These are phyloP conservation scores for Yponomeuta plumbellus DNA, from an alignment of 2,888 invertebrate genomes.

Conservation along the genomic window DNA sequence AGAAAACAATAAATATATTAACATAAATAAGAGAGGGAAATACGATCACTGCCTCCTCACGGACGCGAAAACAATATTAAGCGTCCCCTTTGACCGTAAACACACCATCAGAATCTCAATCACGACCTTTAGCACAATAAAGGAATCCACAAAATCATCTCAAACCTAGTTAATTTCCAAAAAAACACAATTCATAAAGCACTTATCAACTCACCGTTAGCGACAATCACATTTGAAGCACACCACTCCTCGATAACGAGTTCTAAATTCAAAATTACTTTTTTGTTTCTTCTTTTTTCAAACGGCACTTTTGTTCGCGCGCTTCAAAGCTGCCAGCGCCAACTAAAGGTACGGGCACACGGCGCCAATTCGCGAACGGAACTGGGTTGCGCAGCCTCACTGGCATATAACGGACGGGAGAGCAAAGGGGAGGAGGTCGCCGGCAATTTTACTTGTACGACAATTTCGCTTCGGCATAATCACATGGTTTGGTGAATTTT, in stretches of 20 bases:
- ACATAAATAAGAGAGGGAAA: background rate
- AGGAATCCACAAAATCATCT: background rate
- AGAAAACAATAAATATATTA: background rate
- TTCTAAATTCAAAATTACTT: background rate
- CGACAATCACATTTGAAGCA: background rate
- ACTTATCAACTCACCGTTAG: background rate
- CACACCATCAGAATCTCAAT: background rate
- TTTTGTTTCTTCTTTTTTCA: background rate
- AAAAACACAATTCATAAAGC: background rate
- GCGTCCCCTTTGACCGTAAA: background rate
- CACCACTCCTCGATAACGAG: background rate
- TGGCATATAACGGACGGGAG: background rate
- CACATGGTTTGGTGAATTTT: constrained; percentile 3
- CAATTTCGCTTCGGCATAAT: background rate
- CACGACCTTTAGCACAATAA: background rate
- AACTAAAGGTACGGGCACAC: background rate
- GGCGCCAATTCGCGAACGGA: background rate
- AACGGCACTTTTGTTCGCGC: background rate
- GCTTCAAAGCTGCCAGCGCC: background rate
- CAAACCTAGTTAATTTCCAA: background rate
- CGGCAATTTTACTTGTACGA: constrained; percentile 3
- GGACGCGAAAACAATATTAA: background rate
- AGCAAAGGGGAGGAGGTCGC: background rate
- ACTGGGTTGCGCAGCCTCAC: background rate
- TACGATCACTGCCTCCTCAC: background rate